phyloP scores from a whole-genome alignment of 30 jellyfish, hydroid and myxozoan genomes.

The Clytia hemisphaerica region DNA sequence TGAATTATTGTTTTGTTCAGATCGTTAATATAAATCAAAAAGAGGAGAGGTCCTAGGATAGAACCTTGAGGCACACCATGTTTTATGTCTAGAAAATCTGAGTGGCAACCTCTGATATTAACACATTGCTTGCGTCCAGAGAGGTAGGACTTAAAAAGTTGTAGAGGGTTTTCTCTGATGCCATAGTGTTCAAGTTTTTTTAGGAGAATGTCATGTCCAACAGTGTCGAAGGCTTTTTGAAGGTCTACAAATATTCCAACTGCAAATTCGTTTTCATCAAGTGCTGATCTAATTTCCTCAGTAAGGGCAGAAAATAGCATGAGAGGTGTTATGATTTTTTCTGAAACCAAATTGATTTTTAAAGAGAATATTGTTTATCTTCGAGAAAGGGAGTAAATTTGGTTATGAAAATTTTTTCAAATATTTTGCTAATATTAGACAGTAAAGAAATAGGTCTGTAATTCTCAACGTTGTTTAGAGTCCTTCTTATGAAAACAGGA shows the following conservation, averaged over 20 bases:
- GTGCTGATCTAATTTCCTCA: no score
- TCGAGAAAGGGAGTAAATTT: no score
- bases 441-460: no score
- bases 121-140: background rate
- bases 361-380: no score
- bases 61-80: constrained; percentile 14
- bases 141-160: background rate
- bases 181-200: background rate
- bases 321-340: no score
- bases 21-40: background rate
- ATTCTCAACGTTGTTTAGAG: no score
- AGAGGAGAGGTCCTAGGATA: constrained; percentile 2
- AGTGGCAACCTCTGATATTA: background rate
- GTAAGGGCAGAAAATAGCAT: no score
- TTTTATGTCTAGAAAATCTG: background rate
- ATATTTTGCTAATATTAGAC: no score
- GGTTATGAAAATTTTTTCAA: no score
- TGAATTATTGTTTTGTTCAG: background rate
- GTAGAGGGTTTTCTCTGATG: background rate
- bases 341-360: no score
- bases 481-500: no score
- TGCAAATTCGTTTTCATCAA: background rate
- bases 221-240: background rate
- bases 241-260: background rate
- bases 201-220: background rate